Conservation (phyloP, 2,797 vertebrate genomes). For the Dendrocincla fuliginosa region DNA sequence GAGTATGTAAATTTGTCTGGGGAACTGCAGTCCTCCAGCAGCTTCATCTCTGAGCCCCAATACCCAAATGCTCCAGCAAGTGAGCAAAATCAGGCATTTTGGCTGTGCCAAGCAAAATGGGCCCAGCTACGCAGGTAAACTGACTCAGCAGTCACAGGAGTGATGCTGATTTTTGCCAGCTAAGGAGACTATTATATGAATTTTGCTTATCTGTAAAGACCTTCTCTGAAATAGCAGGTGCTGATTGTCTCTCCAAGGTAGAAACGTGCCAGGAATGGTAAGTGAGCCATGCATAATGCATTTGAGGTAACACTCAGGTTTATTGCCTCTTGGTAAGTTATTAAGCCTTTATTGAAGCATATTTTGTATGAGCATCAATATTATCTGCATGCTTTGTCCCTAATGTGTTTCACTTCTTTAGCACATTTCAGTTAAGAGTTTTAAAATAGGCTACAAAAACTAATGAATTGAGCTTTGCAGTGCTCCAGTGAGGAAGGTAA, state of each 20-base stretch:
- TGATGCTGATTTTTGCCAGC: background rate
- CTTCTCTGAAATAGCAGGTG: background rate
- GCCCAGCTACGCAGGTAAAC: background rate
- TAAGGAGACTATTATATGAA: background rate
- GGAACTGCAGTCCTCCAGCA: background rate
- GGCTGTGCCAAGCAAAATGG: background rate
- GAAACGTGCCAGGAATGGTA: slow-evolving; percentile 7
- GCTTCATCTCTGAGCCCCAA: background rate
- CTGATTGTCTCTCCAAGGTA: background rate
- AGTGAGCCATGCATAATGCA: background rate
- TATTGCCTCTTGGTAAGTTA: slow-evolving; percentile 41
- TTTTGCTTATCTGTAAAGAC: slow-evolving; percentile 17
- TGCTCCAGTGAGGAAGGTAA: background rate
- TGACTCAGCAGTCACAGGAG: background rate
- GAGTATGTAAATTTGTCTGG: background rate
- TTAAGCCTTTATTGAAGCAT: slow-evolving; percentile 42
- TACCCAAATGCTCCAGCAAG: background rate
- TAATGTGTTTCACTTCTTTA: background rate
- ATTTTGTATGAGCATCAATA: slow-evolving; percentile 23
- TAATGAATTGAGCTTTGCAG: background rate
- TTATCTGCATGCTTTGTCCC: background rate
- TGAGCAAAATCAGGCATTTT: background rate
- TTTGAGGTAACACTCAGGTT: background rate
- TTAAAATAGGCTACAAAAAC: background rate
- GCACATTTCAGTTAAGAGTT: background rate